A percentile compares a stretch with the other conserved stretches of the same genome.
phyloP scores from a whole-genome alignment of 2,113 vertebrate species.

The Galeopterus variegatus region DNA sequence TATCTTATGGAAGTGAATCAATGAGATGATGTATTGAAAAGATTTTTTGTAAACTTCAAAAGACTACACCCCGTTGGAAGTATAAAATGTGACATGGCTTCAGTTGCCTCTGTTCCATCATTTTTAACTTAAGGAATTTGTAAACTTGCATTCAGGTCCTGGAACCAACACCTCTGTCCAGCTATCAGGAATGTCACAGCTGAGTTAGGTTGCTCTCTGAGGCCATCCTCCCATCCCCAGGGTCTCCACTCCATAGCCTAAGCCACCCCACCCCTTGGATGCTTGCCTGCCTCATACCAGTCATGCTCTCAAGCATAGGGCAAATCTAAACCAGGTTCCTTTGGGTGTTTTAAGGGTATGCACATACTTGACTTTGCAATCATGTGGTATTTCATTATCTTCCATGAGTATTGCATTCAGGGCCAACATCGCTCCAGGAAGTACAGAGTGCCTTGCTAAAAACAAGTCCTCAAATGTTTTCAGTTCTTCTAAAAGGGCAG shows the following conservation, averaged over 20 bases:
- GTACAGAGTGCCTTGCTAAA: not conserved
- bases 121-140: slow-evolving; percentile 66
- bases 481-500: slow-evolving; percentile 8
- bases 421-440: slow-evolving; percentile 22
- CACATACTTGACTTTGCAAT: slow-evolving; percentile 42
- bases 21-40: slow-evolving; percentile 6
- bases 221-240: not conserved
- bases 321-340: slow-evolving; percentile 36
- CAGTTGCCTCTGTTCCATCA: not conserved
- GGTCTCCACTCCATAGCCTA: not conserved
- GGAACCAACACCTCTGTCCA: not conserved
- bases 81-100: not conserved
- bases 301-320: not conserved
- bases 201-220: not conserved
- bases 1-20: slow-evolving; percentile 20
- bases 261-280: not conserved
- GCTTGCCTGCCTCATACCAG: not conserved
- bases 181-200: slow-evolving; percentile 39
- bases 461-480: not conserved
- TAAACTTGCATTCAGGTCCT: slow-evolving; percentile 53
- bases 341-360: not conserved
- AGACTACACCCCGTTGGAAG: not conserved
- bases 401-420: not conserved
- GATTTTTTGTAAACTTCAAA: slow-evolving; percentile 40
- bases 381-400: not conserved